Conservation (phyloP, 92 coral and sea anemone genomes). For the Umimayanthus kanabou region DNA sequence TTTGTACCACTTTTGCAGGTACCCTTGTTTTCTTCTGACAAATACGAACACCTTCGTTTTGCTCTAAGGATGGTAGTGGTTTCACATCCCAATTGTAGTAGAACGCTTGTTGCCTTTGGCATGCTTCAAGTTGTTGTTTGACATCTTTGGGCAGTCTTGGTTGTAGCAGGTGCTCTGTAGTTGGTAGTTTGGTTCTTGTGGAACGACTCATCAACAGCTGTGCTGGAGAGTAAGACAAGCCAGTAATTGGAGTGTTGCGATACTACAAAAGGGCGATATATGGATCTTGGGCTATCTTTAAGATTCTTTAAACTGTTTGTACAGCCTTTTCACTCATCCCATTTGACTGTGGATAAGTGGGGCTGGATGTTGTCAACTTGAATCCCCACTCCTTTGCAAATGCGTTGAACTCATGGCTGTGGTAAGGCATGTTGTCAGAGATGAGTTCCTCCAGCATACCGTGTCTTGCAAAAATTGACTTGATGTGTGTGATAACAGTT, state of each 20-base stretch:
- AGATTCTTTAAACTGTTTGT: slow-evolving; percentile 47
- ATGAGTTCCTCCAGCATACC: slow-evolving; percentile 70
- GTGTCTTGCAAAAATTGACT: slow-evolving; percentile 60
- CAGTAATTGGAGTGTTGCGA: slow-evolving; percentile 63
- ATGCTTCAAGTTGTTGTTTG: slow-evolving; percentile 51
- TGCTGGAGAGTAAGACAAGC: slow-evolving; percentile 55
- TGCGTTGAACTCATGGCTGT: slow-evolving; percentile 55
- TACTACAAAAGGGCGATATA: slow-evolving; percentile 60
- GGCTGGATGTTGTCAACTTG: slow-evolving; percentile 67
- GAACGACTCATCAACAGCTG: slow-evolving; percentile 53
- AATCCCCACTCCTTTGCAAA: slow-evolving; percentile 69
- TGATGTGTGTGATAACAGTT: slow-evolving; percentile 56
- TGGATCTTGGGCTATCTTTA: slow-evolving; percentile 42
- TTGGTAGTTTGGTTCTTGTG: slow-evolving; percentile 32
- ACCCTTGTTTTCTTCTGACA: slow-evolving; percentile 57
- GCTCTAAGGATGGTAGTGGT: slow-evolving; percentile 43
- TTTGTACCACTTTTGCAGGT: slow-evolving; percentile 41
- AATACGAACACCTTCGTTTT: slow-evolving; percentile 50
- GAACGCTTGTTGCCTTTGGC: slow-evolving; percentile 34
- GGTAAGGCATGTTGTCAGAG: slow-evolving; percentile 73
- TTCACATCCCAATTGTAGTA: slow-evolving; percentile 44
- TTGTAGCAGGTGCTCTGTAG: not conserved
- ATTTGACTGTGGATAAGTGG: slow-evolving; percentile 60
- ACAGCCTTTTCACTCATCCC: slow-evolving; percentile 68
- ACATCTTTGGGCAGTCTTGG: slow-evolving; percentile 39